Base-by-base conservation (phyloP, 2,797 vertebrate species). In the Leuciscus waleckii region DNA sequence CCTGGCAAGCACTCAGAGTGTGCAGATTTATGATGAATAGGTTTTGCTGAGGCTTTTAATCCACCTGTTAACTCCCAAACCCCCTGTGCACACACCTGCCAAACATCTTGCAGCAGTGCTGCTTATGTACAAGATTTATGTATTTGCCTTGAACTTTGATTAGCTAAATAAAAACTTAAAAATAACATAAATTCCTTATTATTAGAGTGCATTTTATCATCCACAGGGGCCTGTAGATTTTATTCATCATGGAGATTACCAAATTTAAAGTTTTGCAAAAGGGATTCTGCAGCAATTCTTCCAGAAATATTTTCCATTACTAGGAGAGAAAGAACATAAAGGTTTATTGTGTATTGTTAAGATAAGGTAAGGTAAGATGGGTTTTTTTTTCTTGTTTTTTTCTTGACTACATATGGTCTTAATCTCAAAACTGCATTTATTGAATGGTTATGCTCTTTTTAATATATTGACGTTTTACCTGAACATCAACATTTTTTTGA, bases 41-140 rank as follows among this genome's bases (percentile, higher is more conserved):
- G 93, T 93, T 96, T 96, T 95, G 93, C 93, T 93, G 92, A 91
- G 91, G 91, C 94, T 94, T 94, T 94, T 96, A 95, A 96, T 95
- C 94, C 93, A 86, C 37, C 90, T 90, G 46, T 29, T 93, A 95
- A 95, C 93, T 91, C 93, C 89, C 88, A 89, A 87, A 92, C 88
- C 84, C 89, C 92, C 93, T 94, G 91, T 93, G 92, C 90, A 91
- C 90, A 86, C 86, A 78, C 83, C 83, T 82, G 49, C 65, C 39
- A 82, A 80, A 86, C 16, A 81, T 75, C 82, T 32, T 67, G 39
- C 26, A 76, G 51, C n/a, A 14, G 5, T 29, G 29, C 26, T 77
- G n/a, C 43, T 56, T 41, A 83, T 54, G 43, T 29, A 35, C 29
- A 63, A 13, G 6, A 76, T 29, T 54, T 82, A 58, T 79, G 23